Evolutionary conservation across 2,888 invertebrate genomes (phyloP), one percentile per base, ranked within the genome.

Genomic region (Cheilosia vernalis): DNA sequence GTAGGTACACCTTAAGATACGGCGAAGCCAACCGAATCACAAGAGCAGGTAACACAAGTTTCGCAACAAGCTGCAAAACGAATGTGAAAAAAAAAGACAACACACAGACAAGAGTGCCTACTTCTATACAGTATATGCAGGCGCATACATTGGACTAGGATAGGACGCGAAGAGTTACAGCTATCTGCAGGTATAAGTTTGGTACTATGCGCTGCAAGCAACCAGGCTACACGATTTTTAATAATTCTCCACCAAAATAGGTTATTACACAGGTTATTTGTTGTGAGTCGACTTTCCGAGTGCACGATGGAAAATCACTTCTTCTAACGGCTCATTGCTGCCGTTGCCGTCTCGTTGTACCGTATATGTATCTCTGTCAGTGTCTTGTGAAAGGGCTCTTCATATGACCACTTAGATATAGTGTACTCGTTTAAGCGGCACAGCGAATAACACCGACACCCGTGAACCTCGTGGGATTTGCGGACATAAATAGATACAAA

Each of bases 241-340:
- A 85, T 85, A 85, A 81, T 85, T 85, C 81, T 85, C 76, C 44
- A 63, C 81, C 85, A 85, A 85, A 85, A 85, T 85, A 77, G 85
- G 85, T 85, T 85, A 81, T 85, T 72, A 85, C 72, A 85, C 77
- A 81, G 74, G 79, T 74, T 81, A 64, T 61, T 84, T 70, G 70
- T 56, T 70, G 70, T 56, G 80, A 84, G 53, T 70, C 24, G 51
- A 37, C 24, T 51, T n/a, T 27, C 49, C 42, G 72, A 76, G 19
- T 80, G 74, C 76, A 72, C 64, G 79, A 72, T 79, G 64, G 72
- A 60, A 66, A 51, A 79, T 72, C 64, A 66, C 64, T 66, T 61
- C 81, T 85, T 70, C 64, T 80, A 84, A 84, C 84, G 84, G 78
- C 58, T 80, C 60, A 64, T 60, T 42, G 66, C 37, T 58, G 55